Base-by-base conservation (phyloP, 2,888 invertebrate species). In the Keiferia lycopersicella region DNA sequence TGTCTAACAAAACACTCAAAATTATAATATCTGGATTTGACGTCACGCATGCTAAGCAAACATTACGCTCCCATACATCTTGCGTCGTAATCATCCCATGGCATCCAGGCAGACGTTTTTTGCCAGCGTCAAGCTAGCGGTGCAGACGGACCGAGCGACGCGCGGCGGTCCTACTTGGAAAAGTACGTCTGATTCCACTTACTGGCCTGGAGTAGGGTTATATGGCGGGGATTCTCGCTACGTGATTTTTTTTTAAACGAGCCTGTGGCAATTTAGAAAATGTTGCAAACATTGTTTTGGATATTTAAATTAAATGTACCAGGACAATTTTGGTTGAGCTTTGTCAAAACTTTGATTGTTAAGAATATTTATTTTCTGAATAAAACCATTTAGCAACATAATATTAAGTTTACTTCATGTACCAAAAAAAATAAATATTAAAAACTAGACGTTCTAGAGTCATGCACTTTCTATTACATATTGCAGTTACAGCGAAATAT, bases 161-260 rank as follows among this genome's bases (percentile, higher is more conserved):
- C 34, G 59, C 20, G 39, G 45, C 78, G 80, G 84, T 30, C 86
- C 78, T 91, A 91, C 91, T 91, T 85, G 91, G 91, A 91, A 91
- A 88, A 78, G 82, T 88, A 90, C 88, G 88, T 90, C 86, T 82
- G 79, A 86, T 91, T 91, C 91, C 89, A 89, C 91, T 91, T 90
- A 91, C 83, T 85, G 72, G 59, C 10, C 18, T 14, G 50, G 0
- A 7, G 12, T 48, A 0, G 18, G 48, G 18, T 34, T 39, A 61
- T 34, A 61, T 50, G 61, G 58, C 2, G 56, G 56, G 56, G 56
- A 56, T 56, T 34, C 56, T 56, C 56, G 34, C 0, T 6, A 10
- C 26, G 16, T 14, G 16, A 26, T 10, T 34, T 34, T 34, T 53
- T 2, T 39, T 39, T 14, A 41, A 14, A 14, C 41, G n/a, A n/a